Evolutionary conservation across 2,113 vertebrate genomes (phyloP).

Genomic region (Tachuris rubrigastra): DNA sequence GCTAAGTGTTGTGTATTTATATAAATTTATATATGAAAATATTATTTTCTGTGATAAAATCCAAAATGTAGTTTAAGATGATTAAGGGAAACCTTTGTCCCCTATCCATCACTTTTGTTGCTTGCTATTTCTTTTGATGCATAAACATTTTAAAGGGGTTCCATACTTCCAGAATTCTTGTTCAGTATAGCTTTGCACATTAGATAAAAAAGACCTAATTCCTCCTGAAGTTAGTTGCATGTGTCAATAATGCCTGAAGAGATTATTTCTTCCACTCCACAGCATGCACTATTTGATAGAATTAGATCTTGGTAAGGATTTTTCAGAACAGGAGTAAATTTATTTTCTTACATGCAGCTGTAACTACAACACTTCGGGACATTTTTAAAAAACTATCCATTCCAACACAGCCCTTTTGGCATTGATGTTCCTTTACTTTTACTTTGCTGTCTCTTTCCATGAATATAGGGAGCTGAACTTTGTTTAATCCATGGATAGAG

Average conservation of each 20-base stretch:
- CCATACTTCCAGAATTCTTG: background rate
- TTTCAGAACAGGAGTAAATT: background rate
- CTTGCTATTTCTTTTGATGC: background rate
- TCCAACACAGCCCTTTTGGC: background rate
- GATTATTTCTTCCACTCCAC: background rate
- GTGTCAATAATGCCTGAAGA: background rate
- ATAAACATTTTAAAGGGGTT: background rate
- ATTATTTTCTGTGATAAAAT: background rate
- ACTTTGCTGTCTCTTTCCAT: constrained; percentile 17
- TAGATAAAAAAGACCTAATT: background rate
- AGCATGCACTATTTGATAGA: background rate
- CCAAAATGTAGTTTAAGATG: background rate
- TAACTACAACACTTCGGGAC: background rate
- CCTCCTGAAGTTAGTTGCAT: background rate
- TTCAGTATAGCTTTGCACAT: background rate
- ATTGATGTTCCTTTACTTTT: constrained; percentile 11
- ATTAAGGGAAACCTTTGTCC: background rate
- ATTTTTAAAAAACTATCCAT: background rate
- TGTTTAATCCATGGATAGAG: constrained; percentile 7
- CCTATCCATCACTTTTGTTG: background rate
- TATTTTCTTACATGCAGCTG: background rate
- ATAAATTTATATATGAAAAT: background rate
- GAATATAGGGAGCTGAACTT: background rate
- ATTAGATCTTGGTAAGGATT: background rate
- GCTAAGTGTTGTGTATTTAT: background rate